A percentile compares a stretch with the other conserved stretches of the same genome.
phyloP scores from a whole-genome alignment of 2,797 vertebrate species.

The Aplochiton taeniatus region DNA sequence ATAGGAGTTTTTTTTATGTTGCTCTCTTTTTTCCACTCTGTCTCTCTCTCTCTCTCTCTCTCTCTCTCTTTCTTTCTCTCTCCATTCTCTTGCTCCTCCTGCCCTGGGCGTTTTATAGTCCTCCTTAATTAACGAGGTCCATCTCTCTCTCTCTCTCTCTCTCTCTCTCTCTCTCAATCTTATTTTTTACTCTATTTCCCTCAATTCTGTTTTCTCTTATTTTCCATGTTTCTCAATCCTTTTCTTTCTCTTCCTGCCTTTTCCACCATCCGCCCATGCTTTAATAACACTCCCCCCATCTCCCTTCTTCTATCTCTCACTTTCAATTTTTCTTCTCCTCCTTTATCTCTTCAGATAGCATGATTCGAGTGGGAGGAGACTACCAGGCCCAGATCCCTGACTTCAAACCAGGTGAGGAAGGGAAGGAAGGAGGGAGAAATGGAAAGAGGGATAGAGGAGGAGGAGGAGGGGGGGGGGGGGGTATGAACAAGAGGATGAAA shows the following conservation, averaged over 20 bases:
- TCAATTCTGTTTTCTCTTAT: constrained; percentile 16
- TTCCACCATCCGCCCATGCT: neutral
- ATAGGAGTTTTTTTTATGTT: neutral
- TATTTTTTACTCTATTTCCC: neutral
- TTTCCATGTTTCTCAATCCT: neutral
- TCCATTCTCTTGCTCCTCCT: constrained; percentile 11
- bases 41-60: constrained; percentile 41
- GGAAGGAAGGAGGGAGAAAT: constrained; percentile 15
- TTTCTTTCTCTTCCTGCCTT: neutral
- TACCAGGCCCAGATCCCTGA: constrained; percentile 94
- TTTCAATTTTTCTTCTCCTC: constrained; percentile 4
- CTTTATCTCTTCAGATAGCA: constrained; percentile 80
- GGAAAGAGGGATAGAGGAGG: neutral
- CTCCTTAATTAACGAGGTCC: no score
- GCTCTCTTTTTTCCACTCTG: constrained; percentile 16
- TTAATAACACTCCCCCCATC: neutral
- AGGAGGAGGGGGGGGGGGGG: neutral
- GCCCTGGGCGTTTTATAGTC: neutral
- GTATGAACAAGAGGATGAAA: neutral
- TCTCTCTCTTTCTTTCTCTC: constrained; percentile 36
- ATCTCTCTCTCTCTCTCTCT: neutral
- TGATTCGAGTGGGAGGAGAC: constrained; percentile 94
- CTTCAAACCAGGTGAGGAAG: constrained; percentile 87
- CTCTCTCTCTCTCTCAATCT: neutral
- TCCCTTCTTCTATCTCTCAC: neutral